Evolutionary conservation across 1,140 invertebrate genomes (phyloP), one percentile per base, ranked within the genome.

Genomic region (Cherax destructor): DNA sequence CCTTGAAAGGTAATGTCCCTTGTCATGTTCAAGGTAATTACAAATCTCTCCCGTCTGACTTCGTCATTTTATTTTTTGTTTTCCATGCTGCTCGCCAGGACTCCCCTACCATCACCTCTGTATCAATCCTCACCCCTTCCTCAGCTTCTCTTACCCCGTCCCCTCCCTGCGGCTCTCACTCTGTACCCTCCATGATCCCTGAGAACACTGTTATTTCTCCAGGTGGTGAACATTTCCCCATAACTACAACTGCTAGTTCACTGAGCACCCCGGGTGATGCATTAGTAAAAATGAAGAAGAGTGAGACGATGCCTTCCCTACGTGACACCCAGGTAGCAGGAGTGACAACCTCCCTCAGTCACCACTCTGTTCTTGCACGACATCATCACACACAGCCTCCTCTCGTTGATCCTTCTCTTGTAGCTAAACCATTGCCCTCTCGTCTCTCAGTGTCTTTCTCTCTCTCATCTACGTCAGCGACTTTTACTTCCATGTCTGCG

Each of bases 71-170:
- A 5, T 59, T 9, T 81, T 74, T 41, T 76, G 50, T 3, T 24
- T 86, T 76, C n/a, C 83, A 86, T 56, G 83, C 83, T 76, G 69
- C 83, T 50, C 10, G 50, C 10, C 50, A 86, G 83, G 83, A 86
- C 7, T 76, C 69, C 30, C 6, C 50, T 49, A 9, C n/a, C 4
- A 3, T n/a, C 21, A 76, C 47, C 13, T 47, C 47, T 81, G 59
- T 7, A 79, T 50, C 76, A 4, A 18, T 50, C 59, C 84, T 61
- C 16, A 49, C 85, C 61, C 52, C 78, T 11, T 11, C 47, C 10
- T 50, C 83, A 30, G 30, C 47, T 21, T 56, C 90, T n/a, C 56
- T 76, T 47, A n/a, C 13, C 52, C 18, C 24, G 6, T 41, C 81
- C 69, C 16, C 61, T 10, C 41, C n/a, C 81, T 65, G 13, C 18